phyloP scores from a whole-genome alignment of 2,113 vertebrate species.

The Serinus canaria region DNA sequence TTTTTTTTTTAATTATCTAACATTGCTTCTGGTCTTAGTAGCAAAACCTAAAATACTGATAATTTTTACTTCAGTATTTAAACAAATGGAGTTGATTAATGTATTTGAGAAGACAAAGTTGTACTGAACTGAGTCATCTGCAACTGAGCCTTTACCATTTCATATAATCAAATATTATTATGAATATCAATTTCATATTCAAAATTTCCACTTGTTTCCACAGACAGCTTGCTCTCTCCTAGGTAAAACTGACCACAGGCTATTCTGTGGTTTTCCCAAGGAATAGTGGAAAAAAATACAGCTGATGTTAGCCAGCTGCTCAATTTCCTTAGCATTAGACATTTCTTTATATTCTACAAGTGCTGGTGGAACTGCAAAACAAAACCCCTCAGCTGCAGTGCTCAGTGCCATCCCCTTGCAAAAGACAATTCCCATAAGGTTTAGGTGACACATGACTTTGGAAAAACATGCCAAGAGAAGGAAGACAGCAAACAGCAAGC shows the following conservation, averaged over 20 bases:
- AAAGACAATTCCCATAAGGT: neutral
- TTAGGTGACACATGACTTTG: neutral
- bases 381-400: neutral
- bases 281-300: neutral
- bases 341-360: neutral
- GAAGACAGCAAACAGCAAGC: neutral
- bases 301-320: neutral
- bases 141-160: neutral
- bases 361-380: neutral
- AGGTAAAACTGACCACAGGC: neutral
- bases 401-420: neutral
- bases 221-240: neutral
- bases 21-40: neutral
- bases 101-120: neutral
- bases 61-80: neutral
- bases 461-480: neutral
- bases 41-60: neutral
- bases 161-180: neutral
- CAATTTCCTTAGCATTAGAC: neutral
- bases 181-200: neutral
- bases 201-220: neutral
- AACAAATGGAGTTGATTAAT: neutral
- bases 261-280: neutral
- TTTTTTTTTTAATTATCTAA: neutral
- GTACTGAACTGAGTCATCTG: neutral